Evolutionary conservation across 1,140 invertebrate species (phyloP).

Genomic region (Muscidifurax raptorellus): DNA sequence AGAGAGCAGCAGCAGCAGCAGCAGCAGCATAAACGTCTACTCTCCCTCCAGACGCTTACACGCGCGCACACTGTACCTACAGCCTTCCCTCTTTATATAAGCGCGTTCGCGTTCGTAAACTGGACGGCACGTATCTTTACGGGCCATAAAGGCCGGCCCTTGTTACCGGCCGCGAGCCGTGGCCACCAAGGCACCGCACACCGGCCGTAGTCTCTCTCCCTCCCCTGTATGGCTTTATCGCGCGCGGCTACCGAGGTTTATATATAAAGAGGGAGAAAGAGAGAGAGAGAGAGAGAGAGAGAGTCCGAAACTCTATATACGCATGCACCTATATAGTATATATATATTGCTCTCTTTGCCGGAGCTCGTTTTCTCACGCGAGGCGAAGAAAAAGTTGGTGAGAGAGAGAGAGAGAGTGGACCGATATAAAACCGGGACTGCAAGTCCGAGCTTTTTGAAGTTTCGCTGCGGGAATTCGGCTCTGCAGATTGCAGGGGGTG

Average conservation of each 20-base stretch:
- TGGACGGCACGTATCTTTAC: slow-evolving; percentile 75
- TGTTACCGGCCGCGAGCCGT: slow-evolving; percentile 70
- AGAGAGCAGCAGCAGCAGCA: neutral
- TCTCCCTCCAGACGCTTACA: neutral
- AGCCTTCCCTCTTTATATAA: slow-evolving; percentile 51
- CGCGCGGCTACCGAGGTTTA: neutral
- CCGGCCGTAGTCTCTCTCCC: slow-evolving; percentile 50
- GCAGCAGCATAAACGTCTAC: slow-evolving; percentile 54
- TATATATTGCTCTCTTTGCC: neutral
- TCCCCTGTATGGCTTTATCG: neutral
- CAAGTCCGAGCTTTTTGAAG: neutral
- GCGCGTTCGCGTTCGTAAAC: slow-evolving; percentile 60
- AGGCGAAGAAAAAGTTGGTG: neutral
- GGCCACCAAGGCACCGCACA: slow-evolving; percentile 72
- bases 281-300: neutral
- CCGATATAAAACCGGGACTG: slow-evolving; percentile 1
- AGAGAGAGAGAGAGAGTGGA: neutral
- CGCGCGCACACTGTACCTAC: neutral
- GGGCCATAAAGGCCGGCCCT: slow-evolving; percentile 73
- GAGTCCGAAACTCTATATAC: slow-evolving; percentile 42
- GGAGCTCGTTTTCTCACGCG: neutral
- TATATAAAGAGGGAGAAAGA: neutral
- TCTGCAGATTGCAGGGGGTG: neutral
- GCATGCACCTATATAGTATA: neutral
- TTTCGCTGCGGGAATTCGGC: neutral